Evolutionary conservation across 2,888 invertebrate genomes (phyloP), one percentile per base, ranked within the genome.

Genomic region (Drosophila maculinotata): DNA sequence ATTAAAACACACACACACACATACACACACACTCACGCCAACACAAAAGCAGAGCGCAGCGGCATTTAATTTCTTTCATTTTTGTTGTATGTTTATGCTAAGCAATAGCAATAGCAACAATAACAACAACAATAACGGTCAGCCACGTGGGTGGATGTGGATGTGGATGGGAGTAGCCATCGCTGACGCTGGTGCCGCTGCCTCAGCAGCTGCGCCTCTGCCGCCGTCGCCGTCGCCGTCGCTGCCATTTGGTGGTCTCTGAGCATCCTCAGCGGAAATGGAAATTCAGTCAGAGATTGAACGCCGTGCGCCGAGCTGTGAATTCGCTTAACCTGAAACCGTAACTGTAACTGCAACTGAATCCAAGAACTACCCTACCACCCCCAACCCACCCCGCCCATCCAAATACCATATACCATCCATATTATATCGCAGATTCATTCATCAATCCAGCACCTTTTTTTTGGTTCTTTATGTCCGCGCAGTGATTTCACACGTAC

Each of bases 221-320:
- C 38, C 26, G 44, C 35, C 25, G 56, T 63, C 49, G 48, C 36
- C 9, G 33, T 35, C 30, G 15, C 28, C 44, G 28, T 35, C 52
- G 42, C 35, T 39, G 56, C 20, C 23, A 59, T 49, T 62, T 54
- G 56, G 33, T 58, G 69, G 69, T 65, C 70, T 60, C 30, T 38
- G 78, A 71, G 81, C 72, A 76, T 82, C 79, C 76, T 69, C 74
- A 64, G 59, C 82, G 79, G 78, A 76, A 82, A 80, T 74, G 71
- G 64, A 74, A 80, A 64, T 80, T 83, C 76, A 83, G 83, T 84
- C 76, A 79, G 74, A 70, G 47, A 76, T 41, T 63, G 83, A 75
- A 80, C 83, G 83, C 67, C 65, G 81, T 69, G 74, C 76, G 60
- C 42, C 62, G 64, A 73, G 70, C 73, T 76, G 70, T 74, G 57